Percentiles rank a stretch among this genome's conserved stretches.
These are phyloP conservation scores for Pogoniulus pusillus DNA, from an alignment of 2,797 vertebrate species.

Conservation along the genomic window DNA sequence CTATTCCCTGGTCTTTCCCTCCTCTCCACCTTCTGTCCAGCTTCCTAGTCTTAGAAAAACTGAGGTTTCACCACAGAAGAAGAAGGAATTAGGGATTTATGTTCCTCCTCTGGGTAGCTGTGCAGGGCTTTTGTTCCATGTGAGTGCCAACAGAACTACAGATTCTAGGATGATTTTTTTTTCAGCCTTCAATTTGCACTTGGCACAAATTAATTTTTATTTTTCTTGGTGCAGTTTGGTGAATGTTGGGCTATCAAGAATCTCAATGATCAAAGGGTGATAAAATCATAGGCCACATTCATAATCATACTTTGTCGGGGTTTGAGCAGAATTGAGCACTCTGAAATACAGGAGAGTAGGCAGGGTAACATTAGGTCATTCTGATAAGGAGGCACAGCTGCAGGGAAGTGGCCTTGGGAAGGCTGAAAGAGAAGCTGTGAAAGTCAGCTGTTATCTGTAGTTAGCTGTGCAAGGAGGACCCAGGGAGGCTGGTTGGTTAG, in stretches of 20 bases:
- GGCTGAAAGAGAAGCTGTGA: too few species aligned
- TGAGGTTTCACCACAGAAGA: background rate
- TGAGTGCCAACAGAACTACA: background rate
- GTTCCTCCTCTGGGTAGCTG: background rate
- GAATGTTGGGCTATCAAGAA: background rate
- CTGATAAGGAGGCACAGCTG: too few species aligned
- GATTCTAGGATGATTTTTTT: background rate
- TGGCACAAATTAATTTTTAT: background rate
- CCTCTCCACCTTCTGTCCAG: background rate
- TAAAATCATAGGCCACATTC: background rate
- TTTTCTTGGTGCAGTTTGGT: background rate
- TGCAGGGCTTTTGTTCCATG: background rate
- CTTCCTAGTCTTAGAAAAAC: background rate
- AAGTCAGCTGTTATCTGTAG: too few species aligned
- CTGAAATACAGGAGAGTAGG: too few species aligned
- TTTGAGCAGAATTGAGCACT: too few species aligned
- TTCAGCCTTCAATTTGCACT: background rate
- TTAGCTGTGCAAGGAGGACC: too few species aligned
- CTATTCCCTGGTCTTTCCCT: too few species aligned
- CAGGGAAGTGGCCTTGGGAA: too few species aligned
- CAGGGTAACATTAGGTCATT: too few species aligned
- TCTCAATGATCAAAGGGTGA: background rate
- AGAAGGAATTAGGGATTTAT: background rate
- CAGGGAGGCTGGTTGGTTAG: too few species aligned
- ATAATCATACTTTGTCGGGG: too few species aligned